Evolutionary conservation across 2,888 invertebrate genomes (phyloP).

Genomic region (Dolomedes plantarius): DNA sequence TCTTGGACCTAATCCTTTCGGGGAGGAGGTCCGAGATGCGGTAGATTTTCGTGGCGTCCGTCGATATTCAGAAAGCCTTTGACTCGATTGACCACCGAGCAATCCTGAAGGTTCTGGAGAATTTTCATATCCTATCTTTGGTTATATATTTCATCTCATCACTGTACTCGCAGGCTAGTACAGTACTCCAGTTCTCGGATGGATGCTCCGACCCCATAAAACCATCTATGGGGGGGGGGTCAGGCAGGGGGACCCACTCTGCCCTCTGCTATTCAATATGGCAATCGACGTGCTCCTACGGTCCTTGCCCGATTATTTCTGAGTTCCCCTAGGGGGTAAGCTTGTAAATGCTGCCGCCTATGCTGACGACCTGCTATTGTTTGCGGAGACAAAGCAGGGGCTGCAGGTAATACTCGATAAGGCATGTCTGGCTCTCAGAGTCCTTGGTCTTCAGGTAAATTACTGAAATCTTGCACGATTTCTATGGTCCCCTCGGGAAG

Average conservation of each 20-base stretch:
- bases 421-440: neutral
- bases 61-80: slow-evolving; percentile 3
- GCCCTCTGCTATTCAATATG: slow-evolving; percentile 1
- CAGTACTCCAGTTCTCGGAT: neutral
- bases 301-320: neutral
- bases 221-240: neutral
- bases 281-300: neutral
- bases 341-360: neutral
- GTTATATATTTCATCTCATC: too few species aligned
- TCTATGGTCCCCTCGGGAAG: neutral
- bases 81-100: neutral
- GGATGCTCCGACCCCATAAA: neutral
- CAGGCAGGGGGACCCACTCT: neutral
- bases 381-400: neutral
- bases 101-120: neutral
- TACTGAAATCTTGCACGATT: neutral
- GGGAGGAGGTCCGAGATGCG: neutral
- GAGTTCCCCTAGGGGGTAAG: neutral
- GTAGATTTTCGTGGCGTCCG: neutral
- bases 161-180: too few species aligned
- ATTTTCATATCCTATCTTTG: neutral
- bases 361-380: neutral
- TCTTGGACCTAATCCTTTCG: neutral
- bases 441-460: neutral
- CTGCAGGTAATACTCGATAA: neutral